A percentile compares a stretch with the other conserved stretches of the same genome.
Evolutionary conservation across 37 sponge, comb jelly and placozoan genomes (phyloP).

Genomic region (Diacarnus erythraeanus): DNA sequence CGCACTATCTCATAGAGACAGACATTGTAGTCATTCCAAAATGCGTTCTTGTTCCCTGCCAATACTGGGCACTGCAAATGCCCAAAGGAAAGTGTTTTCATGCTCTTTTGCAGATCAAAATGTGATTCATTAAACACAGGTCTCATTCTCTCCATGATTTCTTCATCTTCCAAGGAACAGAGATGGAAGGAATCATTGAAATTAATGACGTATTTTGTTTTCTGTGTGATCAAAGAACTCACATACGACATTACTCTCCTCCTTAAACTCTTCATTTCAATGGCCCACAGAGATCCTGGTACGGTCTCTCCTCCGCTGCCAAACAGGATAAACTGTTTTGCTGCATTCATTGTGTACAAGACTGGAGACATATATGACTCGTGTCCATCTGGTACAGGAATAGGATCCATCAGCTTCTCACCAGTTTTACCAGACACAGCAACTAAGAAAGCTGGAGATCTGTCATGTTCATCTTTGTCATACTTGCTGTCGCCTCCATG

Average conservation of each 20-base stretch:
- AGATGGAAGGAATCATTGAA: constrained; percentile 11
- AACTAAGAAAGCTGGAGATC: constrained; percentile 46
- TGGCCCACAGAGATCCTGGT: constrained; percentile 75
- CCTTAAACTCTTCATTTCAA: constrained; percentile 54
- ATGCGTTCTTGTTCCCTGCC: background rate
- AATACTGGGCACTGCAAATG: background rate
- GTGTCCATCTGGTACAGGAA: constrained; percentile 66
- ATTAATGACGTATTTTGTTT: background rate
- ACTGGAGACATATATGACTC: constrained; percentile 86
- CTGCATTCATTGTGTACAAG: background rate
- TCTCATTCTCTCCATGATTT: constrained; percentile 4
- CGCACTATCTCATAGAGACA: constrained; percentile 58
- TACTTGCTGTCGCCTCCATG: constrained; percentile 77
- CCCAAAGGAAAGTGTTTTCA: background rate
- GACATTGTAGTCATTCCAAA: constrained; percentile 46
- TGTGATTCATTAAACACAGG: background rate
- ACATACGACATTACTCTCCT: background rate
- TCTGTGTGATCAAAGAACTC: background rate
- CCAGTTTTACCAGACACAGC: constrained; percentile 80
- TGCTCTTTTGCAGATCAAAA: background rate
- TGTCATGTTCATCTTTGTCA: constrained; percentile 13
- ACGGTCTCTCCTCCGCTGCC: constrained; percentile 88
- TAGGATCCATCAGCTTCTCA: constrained; percentile 40
- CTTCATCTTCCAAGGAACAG: background rate
- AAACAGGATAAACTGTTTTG: constrained; percentile 58